phyloP scores from a whole-genome alignment of 2,888 invertebrate genomes.

The Lasioglossum leucozonium region DNA sequence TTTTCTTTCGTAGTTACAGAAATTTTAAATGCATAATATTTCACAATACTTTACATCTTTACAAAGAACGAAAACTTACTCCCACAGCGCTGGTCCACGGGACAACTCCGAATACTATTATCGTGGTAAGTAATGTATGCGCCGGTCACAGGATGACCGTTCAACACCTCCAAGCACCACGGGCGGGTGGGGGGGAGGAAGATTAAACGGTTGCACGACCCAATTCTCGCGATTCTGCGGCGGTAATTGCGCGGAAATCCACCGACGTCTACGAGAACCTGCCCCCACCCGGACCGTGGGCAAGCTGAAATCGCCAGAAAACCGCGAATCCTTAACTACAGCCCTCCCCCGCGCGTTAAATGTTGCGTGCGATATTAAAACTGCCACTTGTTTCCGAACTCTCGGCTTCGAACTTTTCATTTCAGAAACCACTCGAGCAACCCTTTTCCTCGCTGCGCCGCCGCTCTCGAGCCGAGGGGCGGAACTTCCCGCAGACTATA shows the following conservation, averaged over 20 bases:
- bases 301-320: conserved; percentile 28
- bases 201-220: conserved; percentile 64
- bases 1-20: no score
- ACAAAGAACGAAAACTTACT: neutral
- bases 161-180: conserved; percentile 36
- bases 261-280: conserved; percentile 33
- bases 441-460: neutral
- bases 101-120: neutral
- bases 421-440: neutral
- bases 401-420: conserved; percentile 1
- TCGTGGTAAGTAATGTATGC: conserved; percentile 5
- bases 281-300: neutral
- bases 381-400: conserved; percentile 5
- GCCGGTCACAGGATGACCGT: conserved; percentile 22
- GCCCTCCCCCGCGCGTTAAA: conserved; percentile 26
- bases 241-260: conserved; percentile 50
- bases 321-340: conserved; percentile 52
- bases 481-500: neutral
- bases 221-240: conserved; percentile 43
- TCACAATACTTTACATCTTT: neutral
- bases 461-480: neutral
- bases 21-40: no score
- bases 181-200: neutral
- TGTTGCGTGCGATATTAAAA: conserved; percentile 25
- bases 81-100: neutral